Conservation (phyloP, 2,113 vertebrate species). For the Tylochromis polylepis region DNA sequence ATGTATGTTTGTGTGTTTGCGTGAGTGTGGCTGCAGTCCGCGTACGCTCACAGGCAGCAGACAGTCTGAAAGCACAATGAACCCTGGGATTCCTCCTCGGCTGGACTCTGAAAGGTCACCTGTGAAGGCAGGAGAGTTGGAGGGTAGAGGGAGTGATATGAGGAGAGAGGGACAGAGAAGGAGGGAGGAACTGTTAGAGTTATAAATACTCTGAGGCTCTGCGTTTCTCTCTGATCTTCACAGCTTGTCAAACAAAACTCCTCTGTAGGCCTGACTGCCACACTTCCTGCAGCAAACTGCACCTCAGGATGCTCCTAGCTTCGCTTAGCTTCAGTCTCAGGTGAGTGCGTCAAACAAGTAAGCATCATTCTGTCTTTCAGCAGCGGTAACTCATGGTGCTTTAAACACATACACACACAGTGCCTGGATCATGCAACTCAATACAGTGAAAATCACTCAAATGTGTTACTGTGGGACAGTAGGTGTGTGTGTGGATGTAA, state of each 20-base stretch:
- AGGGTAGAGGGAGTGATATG: constrained; percentile 18
- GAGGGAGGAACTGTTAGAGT: constrained; percentile 41
- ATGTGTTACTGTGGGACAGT: constrained; percentile 11
- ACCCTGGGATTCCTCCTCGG: constrained; percentile 61
- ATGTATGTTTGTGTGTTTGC: constrained; percentile 17
- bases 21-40: constrained; percentile 48
- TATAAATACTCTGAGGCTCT: neutral
- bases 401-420: constrained; percentile 58
- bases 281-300: neutral
- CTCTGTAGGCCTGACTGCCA: neutral
- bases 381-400: constrained; percentile 58
- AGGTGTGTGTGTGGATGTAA: neutral
- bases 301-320: constrained; percentile 5
- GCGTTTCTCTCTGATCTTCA: constrained; percentile 15
- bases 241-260: constrained; percentile 20
- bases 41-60: constrained; percentile 59
- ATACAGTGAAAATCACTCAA: constrained; percentile 40
- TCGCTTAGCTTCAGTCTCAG: neutral
- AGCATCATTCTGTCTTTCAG: constrained; percentile 49
- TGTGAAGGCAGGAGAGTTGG: constrained; percentile 38
- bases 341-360: constrained; percentile 12
- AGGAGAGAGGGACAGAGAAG: constrained; percentile 43
- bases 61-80: constrained; percentile 66
- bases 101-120: constrained; percentile 66
- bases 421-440: constrained; percentile 68